Percentiles rank a stretch among this genome's conserved stretches.
These are phyloP conservation scores for Ormyrus pomaceus DNA, from an alignment of 2,888 invertebrate species.

Conservation along the genomic window DNA sequence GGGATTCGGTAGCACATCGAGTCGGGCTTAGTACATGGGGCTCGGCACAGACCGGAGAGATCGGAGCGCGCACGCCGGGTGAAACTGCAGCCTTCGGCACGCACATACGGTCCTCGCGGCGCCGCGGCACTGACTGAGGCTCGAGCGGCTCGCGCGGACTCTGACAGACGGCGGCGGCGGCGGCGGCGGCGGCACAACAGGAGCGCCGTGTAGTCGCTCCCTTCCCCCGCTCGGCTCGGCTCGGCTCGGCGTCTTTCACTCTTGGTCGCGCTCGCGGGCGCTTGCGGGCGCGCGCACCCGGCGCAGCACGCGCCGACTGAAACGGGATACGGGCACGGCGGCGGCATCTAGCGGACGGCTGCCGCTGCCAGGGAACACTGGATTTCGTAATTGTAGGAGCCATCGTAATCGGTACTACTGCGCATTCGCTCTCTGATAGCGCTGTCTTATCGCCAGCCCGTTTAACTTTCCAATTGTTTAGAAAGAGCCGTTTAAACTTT, in stretches of 20 bases:
- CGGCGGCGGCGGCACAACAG: constrained; percentile 57
- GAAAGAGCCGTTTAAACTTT: no score
- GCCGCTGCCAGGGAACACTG: no score
- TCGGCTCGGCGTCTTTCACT: constrained; percentile 3
- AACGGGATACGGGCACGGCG: constrained; percentile 35
- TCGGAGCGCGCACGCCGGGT: neutral
- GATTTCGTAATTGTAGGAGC: no score
- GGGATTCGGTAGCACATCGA: neutral
- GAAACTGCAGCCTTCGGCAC: neutral
- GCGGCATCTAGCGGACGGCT: constrained; percentile 66
- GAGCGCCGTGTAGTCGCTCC: constrained; percentile 52
- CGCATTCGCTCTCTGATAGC: no score
- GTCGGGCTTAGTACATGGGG: neutral
- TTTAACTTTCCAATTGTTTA: no score
- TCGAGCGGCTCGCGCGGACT: constrained; percentile 58
- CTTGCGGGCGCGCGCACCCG: neutral
- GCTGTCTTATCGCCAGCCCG: no score
- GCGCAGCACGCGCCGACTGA: neutral
- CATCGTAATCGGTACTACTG: no score
- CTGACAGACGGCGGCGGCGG: constrained; percentile 54
- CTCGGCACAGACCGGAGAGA: no score
- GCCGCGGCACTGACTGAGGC: constrained; percentile 74
- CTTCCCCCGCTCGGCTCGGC: neutral
- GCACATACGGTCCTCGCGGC: constrained; percentile 65
- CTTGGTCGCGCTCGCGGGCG: constrained; percentile 38